These are phyloP conservation scores for Acanthornis magna DNA, from an alignment of 2,797 vertebrate species.

Conservation along the genomic window DNA sequence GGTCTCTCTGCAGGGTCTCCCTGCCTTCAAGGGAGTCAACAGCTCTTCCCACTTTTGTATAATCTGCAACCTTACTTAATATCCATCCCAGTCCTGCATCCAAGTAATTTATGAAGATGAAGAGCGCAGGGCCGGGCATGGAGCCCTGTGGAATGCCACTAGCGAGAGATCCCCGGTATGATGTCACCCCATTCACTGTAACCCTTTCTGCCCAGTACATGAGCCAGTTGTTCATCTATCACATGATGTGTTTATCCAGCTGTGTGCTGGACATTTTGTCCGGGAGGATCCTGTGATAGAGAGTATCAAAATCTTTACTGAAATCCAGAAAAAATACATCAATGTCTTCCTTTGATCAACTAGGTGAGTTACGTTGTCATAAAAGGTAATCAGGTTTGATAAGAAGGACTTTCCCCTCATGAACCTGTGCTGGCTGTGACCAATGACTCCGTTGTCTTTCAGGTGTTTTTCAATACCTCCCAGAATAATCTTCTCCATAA, in stretches of 20 bases:
- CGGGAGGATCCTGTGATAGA: background rate
- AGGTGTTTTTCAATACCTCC: background rate
- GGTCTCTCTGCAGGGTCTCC: background rate
- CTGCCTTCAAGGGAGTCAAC: background rate
- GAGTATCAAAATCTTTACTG: background rate
- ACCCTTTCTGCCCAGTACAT: background rate
- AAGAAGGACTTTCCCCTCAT: background rate
- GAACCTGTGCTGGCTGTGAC: background rate
- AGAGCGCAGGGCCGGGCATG: fast-evolving
- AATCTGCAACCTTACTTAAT: background rate
- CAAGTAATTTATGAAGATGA: background rate
- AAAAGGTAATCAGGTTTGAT: background rate
- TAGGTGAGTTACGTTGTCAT: background rate
- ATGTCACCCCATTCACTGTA: background rate
- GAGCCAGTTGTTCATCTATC: too few species aligned
- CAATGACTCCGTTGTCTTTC: background rate
- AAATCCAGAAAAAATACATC: background rate
- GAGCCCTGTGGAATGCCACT: background rate
- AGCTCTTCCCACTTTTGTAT: background rate
- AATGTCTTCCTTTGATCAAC: background rate
- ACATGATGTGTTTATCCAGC: background rate
- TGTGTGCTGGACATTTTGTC: background rate
- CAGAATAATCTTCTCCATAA: background rate
- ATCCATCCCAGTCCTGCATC: background rate
- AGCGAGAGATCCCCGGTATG: background rate